Percentiles rank a stretch among this genome's conserved stretches.
phyloP scores from a whole-genome alignment of 2,797 vertebrate genomes.

The Furcifer pardalis region DNA sequence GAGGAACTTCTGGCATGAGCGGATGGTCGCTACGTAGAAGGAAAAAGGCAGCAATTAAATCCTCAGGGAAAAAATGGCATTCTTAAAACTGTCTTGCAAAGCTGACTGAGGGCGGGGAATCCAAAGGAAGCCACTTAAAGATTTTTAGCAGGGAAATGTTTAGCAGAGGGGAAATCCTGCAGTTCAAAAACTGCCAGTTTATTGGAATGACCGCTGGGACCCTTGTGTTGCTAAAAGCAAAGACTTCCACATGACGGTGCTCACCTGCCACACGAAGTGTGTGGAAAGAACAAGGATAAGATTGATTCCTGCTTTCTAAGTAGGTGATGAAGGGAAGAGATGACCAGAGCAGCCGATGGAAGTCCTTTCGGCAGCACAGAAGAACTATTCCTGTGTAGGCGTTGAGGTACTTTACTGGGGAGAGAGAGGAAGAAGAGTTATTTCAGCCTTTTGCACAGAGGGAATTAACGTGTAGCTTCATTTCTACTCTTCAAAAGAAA shows the following conservation, averaged over 20 bases:
- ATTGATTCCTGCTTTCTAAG: constrained; percentile 81
- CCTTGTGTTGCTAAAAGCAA: neutral
- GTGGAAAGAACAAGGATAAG: constrained; percentile 84
- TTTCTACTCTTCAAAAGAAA: too few species aligned
- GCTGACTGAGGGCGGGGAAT: neutral
- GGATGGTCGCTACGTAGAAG: constrained; percentile 88
- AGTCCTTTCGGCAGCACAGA: constrained; percentile 87
- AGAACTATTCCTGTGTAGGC: constrained; percentile 90
- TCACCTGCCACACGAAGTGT: constrained; percentile 93
- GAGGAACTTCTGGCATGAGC: constrained; percentile 96
- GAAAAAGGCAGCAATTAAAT: neutral
- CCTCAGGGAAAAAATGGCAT: too few species aligned
- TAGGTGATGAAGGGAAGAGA: constrained; percentile 88
- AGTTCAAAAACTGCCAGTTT: neutral
- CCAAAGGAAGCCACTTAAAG: neutral
- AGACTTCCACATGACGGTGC: neutral
- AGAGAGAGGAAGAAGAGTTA: neutral
- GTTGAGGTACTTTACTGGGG: constrained; percentile 90
- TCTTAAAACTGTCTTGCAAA: neutral
- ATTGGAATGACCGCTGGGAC: neutral
- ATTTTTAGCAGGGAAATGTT: too few species aligned
- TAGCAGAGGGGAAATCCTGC: neutral
- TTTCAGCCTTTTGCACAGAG: neutral
- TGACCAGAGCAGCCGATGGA: constrained; percentile 88
- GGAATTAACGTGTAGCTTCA: neutral